phyloP scores from a whole-genome alignment of 2,797 vertebrate species.

The Periophthalmus magnuspinnatus region DNA sequence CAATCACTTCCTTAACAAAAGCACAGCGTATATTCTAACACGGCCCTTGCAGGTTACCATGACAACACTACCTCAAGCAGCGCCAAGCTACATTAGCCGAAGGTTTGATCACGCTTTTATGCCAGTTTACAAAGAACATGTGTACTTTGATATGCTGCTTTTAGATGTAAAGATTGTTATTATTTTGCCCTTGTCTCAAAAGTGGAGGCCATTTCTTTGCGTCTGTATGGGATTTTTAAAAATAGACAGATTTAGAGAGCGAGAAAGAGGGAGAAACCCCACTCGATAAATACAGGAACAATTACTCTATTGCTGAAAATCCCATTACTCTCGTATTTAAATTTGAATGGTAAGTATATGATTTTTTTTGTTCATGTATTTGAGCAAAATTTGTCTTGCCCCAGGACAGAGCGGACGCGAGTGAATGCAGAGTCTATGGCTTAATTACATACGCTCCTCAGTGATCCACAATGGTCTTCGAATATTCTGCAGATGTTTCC shows the following conservation, averaged over 20 bases:
- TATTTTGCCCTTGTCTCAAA: background rate
- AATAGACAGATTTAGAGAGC: background rate
- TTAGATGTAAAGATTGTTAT: constrained; percentile 13
- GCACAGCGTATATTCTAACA: constrained; percentile 11
- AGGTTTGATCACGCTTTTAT: constrained; percentile 20
- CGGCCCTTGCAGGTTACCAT: constrained; percentile 28
- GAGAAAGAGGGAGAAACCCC: no score
- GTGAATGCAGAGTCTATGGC: no score
- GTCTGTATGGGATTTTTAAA: background rate
- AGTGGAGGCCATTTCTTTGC: background rate
- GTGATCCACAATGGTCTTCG: background rate
- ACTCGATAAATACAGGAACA: no score
- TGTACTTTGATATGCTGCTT: constrained; percentile 9
- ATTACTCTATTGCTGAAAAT: no score
- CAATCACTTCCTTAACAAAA: constrained; percentile 13
- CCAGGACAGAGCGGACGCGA: no score
- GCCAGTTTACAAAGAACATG: constrained; percentile 11
- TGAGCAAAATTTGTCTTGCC: no score
- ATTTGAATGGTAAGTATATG: no score
- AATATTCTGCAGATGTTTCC: background rate
- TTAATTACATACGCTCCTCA: background rate
- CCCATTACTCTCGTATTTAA: no score
- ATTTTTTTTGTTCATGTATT: no score
- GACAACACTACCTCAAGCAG: constrained; percentile 25
- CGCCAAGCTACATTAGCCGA: constrained; percentile 14